Evolutionary conservation across 2,113 vertebrate genomes (phyloP).

Genomic region (Amazona guildingii): DNA sequence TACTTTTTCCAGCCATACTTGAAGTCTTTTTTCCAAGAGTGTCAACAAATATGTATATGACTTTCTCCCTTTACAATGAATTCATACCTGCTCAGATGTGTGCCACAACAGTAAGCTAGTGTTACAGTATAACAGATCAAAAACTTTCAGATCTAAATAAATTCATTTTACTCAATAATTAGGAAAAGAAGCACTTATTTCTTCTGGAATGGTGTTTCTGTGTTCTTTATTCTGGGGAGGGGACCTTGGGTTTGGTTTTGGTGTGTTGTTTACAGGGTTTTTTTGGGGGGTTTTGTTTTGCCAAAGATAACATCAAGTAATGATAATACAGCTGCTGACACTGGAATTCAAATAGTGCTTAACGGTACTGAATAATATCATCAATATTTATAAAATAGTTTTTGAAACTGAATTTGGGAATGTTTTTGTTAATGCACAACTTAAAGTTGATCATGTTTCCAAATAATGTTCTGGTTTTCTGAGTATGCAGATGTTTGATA

Average conservation of each 20-base stretch:
- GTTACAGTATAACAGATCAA: slow-evolving; percentile 21
- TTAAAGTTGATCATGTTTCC: not conserved
- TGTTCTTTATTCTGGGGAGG: not conserved
- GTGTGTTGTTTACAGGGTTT: not conserved
- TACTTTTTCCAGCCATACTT: slow-evolving; percentile 19
- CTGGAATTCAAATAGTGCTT: not conserved
- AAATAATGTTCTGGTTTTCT: not conserved
- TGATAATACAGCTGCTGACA: not conserved
- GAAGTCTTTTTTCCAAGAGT: slow-evolving; percentile 53
- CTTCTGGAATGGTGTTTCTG: not conserved
- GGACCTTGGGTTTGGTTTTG: not conserved
- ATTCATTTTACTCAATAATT: not conserved
- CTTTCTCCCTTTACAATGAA: slow-evolving; percentile 42
- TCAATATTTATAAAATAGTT: not conserved
- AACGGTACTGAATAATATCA: not conserved
- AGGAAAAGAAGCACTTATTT: not conserved
- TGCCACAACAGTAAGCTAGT: slow-evolving; percentile 25
- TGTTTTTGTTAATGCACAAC: not conserved
- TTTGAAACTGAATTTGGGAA: not conserved
- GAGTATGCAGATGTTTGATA: not conserved
- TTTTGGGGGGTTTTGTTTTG: not conserved
- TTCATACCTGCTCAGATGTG: slow-evolving; percentile 30
- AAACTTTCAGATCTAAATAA: not conserved
- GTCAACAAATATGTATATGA: slow-evolving; percentile 1
- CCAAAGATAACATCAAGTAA: not conserved